Conservation (phyloP, 2,797 vertebrate species). For the Falco naumanni region DNA sequence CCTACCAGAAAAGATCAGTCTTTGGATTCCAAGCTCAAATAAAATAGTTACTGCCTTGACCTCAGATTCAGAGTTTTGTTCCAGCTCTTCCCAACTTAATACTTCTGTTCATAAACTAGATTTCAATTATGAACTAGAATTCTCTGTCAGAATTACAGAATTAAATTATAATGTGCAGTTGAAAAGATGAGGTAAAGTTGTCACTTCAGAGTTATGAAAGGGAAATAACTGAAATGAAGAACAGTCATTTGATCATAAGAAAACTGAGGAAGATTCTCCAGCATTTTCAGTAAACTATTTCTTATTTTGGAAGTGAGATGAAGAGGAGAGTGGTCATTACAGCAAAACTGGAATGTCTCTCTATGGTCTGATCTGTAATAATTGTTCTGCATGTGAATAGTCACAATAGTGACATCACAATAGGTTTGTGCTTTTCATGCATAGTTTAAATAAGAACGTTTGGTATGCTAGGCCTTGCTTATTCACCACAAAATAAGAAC, state of each 20-base stretch:
- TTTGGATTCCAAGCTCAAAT: not conserved
- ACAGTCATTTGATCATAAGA: not conserved
- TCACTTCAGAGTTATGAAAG: not conserved
- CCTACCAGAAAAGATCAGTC: not conserved
- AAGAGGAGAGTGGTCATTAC: not conserved
- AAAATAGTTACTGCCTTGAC: not conserved
- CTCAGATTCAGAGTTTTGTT: not conserved
- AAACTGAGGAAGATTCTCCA: not conserved
- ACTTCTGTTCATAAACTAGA: not conserved
- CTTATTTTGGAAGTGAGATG: not conserved
- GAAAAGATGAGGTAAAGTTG: not conserved
- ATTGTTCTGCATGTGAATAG: not conserved
- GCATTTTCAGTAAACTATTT: not conserved
- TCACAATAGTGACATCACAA: not conserved
- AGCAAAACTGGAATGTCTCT: not conserved
- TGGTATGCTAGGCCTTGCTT: not conserved
- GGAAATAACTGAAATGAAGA: not conserved
- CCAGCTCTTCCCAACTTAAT: not conserved
- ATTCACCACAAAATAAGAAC: not conserved
- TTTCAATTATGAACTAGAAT: not conserved
- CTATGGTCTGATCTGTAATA: not conserved
- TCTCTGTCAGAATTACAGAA: not conserved
- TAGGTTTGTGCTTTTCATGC: not conserved
- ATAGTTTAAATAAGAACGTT: not conserved
- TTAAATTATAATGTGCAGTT: not conserved